Conservation (phyloP, 1,140 invertebrate genomes). For the Lucilia sericata region DNA sequence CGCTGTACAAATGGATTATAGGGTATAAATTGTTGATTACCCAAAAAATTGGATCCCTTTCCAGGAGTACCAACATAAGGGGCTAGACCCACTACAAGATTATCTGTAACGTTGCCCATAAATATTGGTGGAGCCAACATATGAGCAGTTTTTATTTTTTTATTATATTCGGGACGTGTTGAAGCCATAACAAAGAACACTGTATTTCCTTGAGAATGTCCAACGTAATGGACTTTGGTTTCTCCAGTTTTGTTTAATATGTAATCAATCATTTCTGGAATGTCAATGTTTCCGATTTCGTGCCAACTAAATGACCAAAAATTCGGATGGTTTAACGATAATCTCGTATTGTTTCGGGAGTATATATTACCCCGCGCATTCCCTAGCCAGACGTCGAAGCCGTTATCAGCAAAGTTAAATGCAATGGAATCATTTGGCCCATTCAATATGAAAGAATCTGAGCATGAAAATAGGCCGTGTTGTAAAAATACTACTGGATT, state of each 20-base stretch:
- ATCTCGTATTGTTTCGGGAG: constrained; percentile 71
- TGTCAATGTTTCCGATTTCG: constrained; percentile 78
- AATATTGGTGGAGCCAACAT: constrained; percentile 74
- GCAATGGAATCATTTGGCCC: constrained; percentile 73
- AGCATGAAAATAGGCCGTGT: constrained; percentile 83
- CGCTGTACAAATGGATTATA: constrained; percentile 55
- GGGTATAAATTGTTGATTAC: constrained; percentile 59
- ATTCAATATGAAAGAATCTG: constrained; percentile 80
- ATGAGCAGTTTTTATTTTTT: constrained; percentile 70
- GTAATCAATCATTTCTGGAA: constrained; percentile 78
- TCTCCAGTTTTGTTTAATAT: constrained; percentile 72
- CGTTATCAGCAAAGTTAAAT: constrained; percentile 75
- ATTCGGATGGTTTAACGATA: constrained; percentile 70
- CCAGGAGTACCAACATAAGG: constrained; percentile 53
- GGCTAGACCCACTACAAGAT: constrained; percentile 8
- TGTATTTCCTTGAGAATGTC: constrained; percentile 74
- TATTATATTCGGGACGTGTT: constrained; percentile 72
- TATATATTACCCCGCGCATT: constrained; percentile 77
- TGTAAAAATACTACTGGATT: constrained; percentile 74
- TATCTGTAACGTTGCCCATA: constrained; percentile 57
- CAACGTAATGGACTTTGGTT: constrained; percentile 73
- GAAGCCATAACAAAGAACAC: constrained; percentile 71
- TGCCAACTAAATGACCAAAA: constrained; percentile 76
- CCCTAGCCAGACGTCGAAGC: constrained; percentile 77
- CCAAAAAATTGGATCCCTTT: constrained; percentile 49